Percentiles rank a stretch among this genome's conserved stretches.
Evolutionary conservation across 2,797 vertebrate genomes (phyloP).

Genomic region (Pygocentrus nattereri): DNA sequence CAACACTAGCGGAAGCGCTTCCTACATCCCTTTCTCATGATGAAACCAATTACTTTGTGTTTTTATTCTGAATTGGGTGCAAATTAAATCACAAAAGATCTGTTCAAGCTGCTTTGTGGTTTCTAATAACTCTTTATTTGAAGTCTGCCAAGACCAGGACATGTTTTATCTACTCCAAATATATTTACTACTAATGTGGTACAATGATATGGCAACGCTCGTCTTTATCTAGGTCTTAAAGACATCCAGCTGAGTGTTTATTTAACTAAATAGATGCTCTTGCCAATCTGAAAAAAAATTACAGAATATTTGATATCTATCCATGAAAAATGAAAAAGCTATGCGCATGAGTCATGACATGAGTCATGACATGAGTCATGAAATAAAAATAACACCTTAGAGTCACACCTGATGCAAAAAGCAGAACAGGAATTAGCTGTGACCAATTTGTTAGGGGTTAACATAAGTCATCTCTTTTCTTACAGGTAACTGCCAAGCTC

Average conservation of each 20-base stretch:
- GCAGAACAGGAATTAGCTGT: conserved; percentile 8
- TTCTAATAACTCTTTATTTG: not conserved
- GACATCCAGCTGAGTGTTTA: not conserved
- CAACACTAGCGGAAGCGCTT: not conserved
- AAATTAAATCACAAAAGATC: not conserved
- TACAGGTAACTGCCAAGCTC: conserved; percentile 37
- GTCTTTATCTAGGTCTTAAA: not conserved
- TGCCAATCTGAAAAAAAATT: not conserved
- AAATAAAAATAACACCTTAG: conserved; percentile 1
- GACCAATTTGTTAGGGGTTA: conserved; percentile 9
- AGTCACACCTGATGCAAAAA: conserved; percentile 20
- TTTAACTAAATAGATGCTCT: not conserved
- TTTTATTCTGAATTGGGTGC: conserved; percentile 14
- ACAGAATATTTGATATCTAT: not conserved
- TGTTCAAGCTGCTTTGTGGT: not conserved
- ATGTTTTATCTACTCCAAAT: not conserved
- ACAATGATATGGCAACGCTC: not conserved
- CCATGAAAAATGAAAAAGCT: not conserved
- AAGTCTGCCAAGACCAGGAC: not conserved
- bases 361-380: conserved; percentile 14
- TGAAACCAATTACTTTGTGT: conserved; percentile 8
- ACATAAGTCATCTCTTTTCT: conserved; percentile 34
- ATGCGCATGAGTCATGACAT: not conserved
- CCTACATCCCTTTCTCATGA: conserved; percentile 9
- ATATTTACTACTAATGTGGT: not conserved